These are phyloP conservation scores for Delichon dasypus DNA, from an alignment of 2,797 vertebrate genomes.

Conservation along the genomic window DNA sequence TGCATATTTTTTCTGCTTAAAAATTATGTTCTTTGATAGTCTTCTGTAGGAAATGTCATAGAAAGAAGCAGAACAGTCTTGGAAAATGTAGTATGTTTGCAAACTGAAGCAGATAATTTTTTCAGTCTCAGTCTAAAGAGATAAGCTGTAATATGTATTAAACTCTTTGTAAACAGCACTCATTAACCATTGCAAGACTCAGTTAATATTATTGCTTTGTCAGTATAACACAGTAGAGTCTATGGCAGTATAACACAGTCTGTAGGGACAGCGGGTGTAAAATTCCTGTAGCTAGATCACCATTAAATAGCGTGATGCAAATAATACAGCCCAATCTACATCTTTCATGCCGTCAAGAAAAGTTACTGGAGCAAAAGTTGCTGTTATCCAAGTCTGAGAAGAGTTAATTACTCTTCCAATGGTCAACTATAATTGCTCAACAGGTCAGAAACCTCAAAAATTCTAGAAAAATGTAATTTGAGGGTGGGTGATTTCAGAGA, in stretches of 20 bases:
- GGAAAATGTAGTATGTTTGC: not conserved
- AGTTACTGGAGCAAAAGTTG: not conserved
- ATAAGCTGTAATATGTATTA: not conserved
- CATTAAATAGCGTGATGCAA: not conserved
- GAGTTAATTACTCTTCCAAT: not conserved
- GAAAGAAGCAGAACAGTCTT: not conserved
- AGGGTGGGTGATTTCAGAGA: not conserved
- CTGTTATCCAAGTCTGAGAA: not conserved
- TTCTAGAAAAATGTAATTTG: not conserved
- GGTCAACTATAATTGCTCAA: not conserved
- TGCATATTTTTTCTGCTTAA: not conserved
- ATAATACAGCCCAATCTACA: not conserved
- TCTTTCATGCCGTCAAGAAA: not conserved
- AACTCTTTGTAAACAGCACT: not conserved
- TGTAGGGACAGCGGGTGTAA: not conserved
- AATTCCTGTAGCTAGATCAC: not conserved
- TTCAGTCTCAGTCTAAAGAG: not conserved
- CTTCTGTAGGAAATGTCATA: not conserved
- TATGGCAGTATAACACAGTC: not conserved
- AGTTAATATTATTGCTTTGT: not conserved
- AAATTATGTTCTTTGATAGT: constrained; percentile 11
- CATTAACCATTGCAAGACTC: not conserved
- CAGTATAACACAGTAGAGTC: not conserved
- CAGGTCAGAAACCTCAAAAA: not conserved
- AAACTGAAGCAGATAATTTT: not conserved